Evolutionary conservation across 2,888 invertebrate species (phyloP).

Genomic region (Sturmia bella): DNA sequence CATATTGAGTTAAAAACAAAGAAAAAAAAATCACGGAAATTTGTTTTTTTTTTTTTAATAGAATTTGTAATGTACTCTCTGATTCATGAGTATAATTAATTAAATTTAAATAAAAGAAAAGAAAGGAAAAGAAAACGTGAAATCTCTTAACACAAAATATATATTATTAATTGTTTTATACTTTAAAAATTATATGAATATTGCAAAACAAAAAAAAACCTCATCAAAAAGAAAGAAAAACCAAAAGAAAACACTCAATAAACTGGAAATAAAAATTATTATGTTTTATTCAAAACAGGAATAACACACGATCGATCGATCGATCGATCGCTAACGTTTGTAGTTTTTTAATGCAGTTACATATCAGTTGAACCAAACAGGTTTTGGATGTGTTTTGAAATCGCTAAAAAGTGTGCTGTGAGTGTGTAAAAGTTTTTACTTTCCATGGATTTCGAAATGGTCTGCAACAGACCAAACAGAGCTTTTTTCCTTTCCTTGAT

Average conservation of each 20-base stretch:
- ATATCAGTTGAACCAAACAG: too few species aligned
- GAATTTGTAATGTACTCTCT: background rate
- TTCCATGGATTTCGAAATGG: too few species aligned
- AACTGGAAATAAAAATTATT: slow-evolving; percentile 45
- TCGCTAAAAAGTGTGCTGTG: too few species aligned
- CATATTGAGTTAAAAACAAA: slow-evolving; percentile 14
- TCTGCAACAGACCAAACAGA: too few species aligned
- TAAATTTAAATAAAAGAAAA: background rate
- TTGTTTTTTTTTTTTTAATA: too few species aligned
- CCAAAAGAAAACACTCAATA: slow-evolving; percentile 59
- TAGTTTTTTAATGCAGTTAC: too few species aligned
- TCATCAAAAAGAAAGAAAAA: slow-evolving; percentile 12
- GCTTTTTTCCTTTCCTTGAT: too few species aligned
- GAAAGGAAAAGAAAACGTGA: background rate
- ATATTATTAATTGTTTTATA: slow-evolving; percentile 53
- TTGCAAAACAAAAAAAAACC: background rate
- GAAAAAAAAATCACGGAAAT: too few species aligned
- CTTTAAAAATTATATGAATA: slow-evolving; percentile 43
- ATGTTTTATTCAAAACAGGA: slow-evolving; percentile 3
- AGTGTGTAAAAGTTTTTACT: too few species aligned
- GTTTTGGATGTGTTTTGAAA: too few species aligned
- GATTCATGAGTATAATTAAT: background rate
- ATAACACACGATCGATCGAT: too few species aligned
- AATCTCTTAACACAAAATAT: slow-evolving; percentile 11
- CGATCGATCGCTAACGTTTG: too few species aligned